Conservation (phyloP, 2,113 vertebrate species). For the Oxyruncus cristatus region DNA sequence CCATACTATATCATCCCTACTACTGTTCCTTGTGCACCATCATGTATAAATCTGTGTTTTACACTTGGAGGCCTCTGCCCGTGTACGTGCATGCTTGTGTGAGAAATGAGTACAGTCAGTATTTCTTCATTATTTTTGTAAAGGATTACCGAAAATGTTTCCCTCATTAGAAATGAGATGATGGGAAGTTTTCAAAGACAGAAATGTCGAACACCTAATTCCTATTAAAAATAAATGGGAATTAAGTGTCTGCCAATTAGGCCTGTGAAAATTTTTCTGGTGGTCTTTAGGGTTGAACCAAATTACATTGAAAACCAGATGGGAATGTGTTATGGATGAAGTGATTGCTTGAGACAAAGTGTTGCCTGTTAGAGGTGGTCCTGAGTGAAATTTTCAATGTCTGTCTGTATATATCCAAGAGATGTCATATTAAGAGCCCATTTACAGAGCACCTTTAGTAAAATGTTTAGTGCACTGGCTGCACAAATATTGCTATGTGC, state of each 20-base stretch:
- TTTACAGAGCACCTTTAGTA: not conserved
- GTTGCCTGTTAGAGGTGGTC: constrained; percentile 44
- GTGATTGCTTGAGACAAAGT: not conserved
- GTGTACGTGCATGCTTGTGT: not conserved
- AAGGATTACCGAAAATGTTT: constrained; percentile 14
- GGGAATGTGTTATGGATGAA: constrained; percentile 12
- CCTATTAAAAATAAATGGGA: constrained; percentile 42
- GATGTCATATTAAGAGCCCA: not conserved
- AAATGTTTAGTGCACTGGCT: not conserved
- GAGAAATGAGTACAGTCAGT: not conserved
- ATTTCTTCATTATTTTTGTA: constrained; percentile 36
- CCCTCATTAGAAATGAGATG: constrained; percentile 6
- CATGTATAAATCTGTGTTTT: not conserved
- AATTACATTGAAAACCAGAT: constrained; percentile 10
- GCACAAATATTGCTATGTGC: not conserved
- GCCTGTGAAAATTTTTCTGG: constrained; percentile 38
- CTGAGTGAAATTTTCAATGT: not conserved
- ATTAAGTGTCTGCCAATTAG: constrained; percentile 37
- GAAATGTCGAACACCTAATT: constrained; percentile 17
- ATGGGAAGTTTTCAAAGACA: constrained; percentile 48
- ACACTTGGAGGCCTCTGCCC: not conserved
- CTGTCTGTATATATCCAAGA: not conserved
- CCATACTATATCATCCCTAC: not conserved
- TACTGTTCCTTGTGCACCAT: not conserved
- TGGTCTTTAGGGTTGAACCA: constrained; percentile 19